These are phyloP conservation scores for Cryptoblepharus egeriae DNA, from an alignment of 2,797 vertebrate species.

Conservation along the genomic window DNA sequence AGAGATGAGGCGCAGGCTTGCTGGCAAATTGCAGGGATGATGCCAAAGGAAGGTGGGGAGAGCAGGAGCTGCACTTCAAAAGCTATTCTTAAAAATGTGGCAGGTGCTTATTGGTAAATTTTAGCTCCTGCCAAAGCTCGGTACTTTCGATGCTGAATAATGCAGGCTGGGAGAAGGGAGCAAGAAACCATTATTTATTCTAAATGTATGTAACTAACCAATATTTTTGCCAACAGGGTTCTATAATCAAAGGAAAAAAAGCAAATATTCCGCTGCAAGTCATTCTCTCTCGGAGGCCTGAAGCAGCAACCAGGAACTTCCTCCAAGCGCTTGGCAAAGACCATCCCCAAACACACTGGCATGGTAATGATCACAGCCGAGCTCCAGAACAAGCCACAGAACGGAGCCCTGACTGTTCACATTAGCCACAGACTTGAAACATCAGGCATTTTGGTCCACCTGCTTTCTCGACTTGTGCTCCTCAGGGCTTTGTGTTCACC, in stretches of 20 bases:
- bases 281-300: neutral
- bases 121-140: slow-evolving; percentile 1
- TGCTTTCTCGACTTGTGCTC: too few species aligned
- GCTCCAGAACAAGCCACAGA: neutral
- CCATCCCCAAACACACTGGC: neutral
- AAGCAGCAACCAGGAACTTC: neutral
- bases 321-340: neutral
- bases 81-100: slow-evolving; percentile 4
- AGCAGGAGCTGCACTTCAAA: neutral
- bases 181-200: slow-evolving; percentile 16
- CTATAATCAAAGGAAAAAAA: slow-evolving; percentile 11
- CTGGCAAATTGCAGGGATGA: slow-evolving; percentile 11
- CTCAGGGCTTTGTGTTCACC: too few species aligned
- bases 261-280: neutral
- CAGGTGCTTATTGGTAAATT: slow-evolving; percentile 27
- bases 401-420: neutral
- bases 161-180: neutral
- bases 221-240: slow-evolving; percentile 30
- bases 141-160: slow-evolving; percentile 12
- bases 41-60: neutral
- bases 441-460: neutral
- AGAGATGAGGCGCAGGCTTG: slow-evolving; percentile 5
- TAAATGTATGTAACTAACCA: slow-evolving; percentile 37
- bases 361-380: neutral
- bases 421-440: too few species aligned